phyloP scores from a whole-genome alignment of 2,888 invertebrate species.

The Dioctria linearis region DNA sequence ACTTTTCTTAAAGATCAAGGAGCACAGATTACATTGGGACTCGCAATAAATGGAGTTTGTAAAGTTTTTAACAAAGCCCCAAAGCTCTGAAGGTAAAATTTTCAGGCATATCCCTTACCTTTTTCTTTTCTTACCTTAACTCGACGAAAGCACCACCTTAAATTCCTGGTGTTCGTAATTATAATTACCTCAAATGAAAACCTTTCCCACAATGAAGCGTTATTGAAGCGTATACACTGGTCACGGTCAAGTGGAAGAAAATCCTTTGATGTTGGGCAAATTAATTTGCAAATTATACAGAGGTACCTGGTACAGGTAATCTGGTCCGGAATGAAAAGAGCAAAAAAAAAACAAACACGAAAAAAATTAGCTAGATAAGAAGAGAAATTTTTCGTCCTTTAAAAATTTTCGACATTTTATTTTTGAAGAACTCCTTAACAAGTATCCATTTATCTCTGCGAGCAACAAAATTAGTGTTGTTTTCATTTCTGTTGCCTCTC shows the following conservation, averaged over 20 bases:
- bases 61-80: no score
- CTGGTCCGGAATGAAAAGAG: background rate
- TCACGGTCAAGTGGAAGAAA: slow-evolving; percentile 23
- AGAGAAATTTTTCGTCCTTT: no score
- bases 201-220: slow-evolving; percentile 15
- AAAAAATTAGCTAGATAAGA: background rate
- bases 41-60: no score
- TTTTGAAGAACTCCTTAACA: background rate
- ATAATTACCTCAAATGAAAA: slow-evolving; percentile 34
- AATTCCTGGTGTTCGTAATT: background rate
- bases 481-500: background rate
- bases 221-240: slow-evolving; percentile 1
- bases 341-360: slow-evolving; percentile 1
- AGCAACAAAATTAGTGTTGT: slow-evolving; percentile 28
- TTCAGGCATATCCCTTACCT: no score
- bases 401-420: slow-evolving; percentile 12
- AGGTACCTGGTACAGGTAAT: background rate
- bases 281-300: slow-evolving; percentile 29
- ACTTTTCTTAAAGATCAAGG: no score
- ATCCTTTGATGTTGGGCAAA: slow-evolving; percentile 24
- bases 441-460: background rate
- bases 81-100: no score
- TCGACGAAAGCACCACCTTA: no score
- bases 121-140: no score
- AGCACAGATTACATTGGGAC: no score